Percentiles rank a stretch among this genome's conserved stretches.
Conservation (phyloP, 2,797 vertebrate species). For the Dromococcyx pavoninus region DNA sequence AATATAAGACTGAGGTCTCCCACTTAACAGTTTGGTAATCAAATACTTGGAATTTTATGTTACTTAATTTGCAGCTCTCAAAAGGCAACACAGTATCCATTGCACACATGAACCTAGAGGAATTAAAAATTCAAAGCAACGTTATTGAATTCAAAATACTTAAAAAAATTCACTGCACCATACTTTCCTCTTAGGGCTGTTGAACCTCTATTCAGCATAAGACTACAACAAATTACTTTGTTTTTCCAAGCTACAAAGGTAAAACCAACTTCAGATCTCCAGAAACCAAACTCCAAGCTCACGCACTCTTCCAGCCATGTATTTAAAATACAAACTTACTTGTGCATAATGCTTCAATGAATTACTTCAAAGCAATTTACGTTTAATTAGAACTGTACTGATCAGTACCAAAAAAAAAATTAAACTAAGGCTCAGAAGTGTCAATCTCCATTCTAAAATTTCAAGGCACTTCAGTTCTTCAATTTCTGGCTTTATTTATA, state of each 20-base stretch:
- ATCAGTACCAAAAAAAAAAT: neutral
- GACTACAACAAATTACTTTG: neutral
- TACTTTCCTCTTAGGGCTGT: neutral
- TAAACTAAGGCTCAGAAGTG: neutral
- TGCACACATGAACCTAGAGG: neutral
- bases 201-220: neutral
- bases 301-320: neutral
- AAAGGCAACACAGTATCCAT: neutral
- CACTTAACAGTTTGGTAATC: neutral
- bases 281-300: neutral
- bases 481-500: neutral
- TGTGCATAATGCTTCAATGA: neutral
- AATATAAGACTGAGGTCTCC: neutral
- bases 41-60: neutral
- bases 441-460: neutral
- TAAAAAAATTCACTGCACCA: neutral
- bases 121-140: neutral
- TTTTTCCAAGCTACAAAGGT: neutral
- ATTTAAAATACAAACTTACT: neutral
- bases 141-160: neutral
- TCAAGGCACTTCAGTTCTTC: neutral
- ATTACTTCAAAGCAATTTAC: neutral
- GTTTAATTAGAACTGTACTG: neutral
- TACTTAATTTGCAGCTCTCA: neutral
- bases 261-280: neutral